These are phyloP conservation scores for Epirrhoe alternata DNA, from an alignment of 2,888 invertebrate species.

Conservation along the genomic window DNA sequence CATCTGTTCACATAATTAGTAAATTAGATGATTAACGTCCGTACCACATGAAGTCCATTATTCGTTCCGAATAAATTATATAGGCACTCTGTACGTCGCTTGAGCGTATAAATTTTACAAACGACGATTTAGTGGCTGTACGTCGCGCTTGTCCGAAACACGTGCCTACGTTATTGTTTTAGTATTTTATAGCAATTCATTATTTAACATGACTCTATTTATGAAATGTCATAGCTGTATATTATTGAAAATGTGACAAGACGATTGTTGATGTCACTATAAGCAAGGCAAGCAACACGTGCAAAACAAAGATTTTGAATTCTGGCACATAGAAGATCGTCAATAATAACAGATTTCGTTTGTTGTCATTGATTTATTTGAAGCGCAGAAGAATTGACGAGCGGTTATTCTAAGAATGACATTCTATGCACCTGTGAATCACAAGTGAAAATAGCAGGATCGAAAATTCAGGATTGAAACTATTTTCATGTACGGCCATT, in stretches of 20 bases:
- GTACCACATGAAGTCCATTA: conserved; percentile 41
- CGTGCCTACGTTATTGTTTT: conserved; percentile 45
- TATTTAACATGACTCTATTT: conserved; percentile 43
- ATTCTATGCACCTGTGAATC: conserved; percentile 1
- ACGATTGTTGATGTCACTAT: conserved; percentile 17
- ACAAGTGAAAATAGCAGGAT: background rate
- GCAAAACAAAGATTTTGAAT: conserved; percentile 23
- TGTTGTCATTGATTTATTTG: conserved; percentile 27
- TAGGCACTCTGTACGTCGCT: conserved; percentile 45
- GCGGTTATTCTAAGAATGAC: conserved; percentile 10
- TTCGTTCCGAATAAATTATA: conserved; percentile 45
- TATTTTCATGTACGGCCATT: conserved; percentile 19
- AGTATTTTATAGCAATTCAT: conserved; percentile 45
- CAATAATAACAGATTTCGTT: conserved; percentile 24
- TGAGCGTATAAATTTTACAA: conserved; percentile 49
- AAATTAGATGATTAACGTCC: conserved; percentile 42
- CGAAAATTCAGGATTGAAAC: background rate
- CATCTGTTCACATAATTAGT: conserved; percentile 42
- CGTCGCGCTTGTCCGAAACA: conserved; percentile 43
- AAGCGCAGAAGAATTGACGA: conserved; percentile 7
- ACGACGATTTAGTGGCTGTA: conserved; percentile 46
- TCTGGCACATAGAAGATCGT: conserved; percentile 14
- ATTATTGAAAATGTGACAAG: conserved; percentile 22
- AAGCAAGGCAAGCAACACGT: conserved; percentile 14
- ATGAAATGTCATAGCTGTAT: conserved; percentile 31